Evolutionary conservation across 2,113 vertebrate species (phyloP), one percentile per base, ranked within the genome.

Genomic region (Balaeniceps rex): DNA sequence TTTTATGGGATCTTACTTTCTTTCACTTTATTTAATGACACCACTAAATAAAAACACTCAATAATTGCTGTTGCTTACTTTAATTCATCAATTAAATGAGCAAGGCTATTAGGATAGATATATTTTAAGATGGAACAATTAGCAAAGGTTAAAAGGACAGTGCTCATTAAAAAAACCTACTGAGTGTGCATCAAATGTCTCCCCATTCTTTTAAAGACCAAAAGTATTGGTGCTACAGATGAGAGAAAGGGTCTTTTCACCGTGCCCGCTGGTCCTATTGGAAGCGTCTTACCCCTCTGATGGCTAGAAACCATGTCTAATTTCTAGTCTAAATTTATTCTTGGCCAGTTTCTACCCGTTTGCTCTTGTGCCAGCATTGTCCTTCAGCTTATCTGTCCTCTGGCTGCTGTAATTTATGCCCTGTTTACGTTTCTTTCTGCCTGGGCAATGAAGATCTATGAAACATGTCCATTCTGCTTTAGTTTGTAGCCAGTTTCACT

Each of bases 371-470:
- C 97, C 97, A 97, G 72, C 60, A 40, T 94, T 97, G 96, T 95
- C 94, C 93, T 97, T 97, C 85, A 93, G 88, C 55, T 93, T 94
- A 94, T 94, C 95, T 96, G 84, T 96, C 82, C 87, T 96, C 75
- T 91, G 84, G 74, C 95, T 88, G 82, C 63, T 95, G 68, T 95
- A 93, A 90, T 96, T 95, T 96, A 95, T 93, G 75, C 68, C 92
- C 84, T 96, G 94, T 96, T 94, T 96, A 88, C 64, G 26, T 89
- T 97, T 93, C 66, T 90, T 92, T 86, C 89, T 94, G 63, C 89
- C 81, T 85, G 71, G 75, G 81, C 93, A 95, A 95, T 96, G 93
- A 96, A 97, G 87, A 93, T 91, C 93, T 94, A 90, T 93, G 97
- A 97, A 97, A 97, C 75, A 78, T 83, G 81, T 95, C 89, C 46